These are phyloP conservation scores for Glaucidium brasilianum DNA, from an alignment of 2,113 vertebrate species.

Conservation along the genomic window DNA sequence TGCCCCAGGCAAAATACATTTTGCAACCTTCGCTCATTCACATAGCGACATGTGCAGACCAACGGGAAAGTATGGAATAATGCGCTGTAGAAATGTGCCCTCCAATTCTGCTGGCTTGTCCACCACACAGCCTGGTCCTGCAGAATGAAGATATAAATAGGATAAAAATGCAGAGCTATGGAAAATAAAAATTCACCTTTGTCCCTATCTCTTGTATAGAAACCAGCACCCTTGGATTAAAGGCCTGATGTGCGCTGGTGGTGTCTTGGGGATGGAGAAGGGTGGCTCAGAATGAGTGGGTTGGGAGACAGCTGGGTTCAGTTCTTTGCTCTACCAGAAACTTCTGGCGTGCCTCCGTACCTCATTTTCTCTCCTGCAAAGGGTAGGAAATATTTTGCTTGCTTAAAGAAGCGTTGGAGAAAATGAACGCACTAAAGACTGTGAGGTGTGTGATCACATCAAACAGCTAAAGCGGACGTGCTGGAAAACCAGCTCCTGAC, in stretches of 20 bases:
- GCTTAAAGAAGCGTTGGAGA: rapidly evolving
- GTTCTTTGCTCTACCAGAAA: not conserved
- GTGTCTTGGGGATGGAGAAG: not conserved
- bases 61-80: not conserved
- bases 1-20: slow-evolving; percentile 54
- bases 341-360: not conserved
- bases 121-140: not conserved
- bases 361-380: not conserved
- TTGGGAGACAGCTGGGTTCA: not conserved
- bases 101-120: not conserved
- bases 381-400: not conserved
- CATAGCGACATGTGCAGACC: not conserved
- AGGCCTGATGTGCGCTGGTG: not conserved
- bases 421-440: not conserved
- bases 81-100: not conserved
- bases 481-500: not conserved
- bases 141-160: not conserved
- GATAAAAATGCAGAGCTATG: not conserved
- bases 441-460: not conserved
- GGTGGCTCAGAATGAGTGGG: not conserved
- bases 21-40: slow-evolving; percentile 1
- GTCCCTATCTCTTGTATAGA: rapidly evolving
- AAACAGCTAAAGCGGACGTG: not conserved
- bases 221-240: not conserved
- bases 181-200: not conserved